Evolutionary conservation across 1,140 invertebrate species (phyloP).

Genomic region (Papilio glaucus): DNA sequence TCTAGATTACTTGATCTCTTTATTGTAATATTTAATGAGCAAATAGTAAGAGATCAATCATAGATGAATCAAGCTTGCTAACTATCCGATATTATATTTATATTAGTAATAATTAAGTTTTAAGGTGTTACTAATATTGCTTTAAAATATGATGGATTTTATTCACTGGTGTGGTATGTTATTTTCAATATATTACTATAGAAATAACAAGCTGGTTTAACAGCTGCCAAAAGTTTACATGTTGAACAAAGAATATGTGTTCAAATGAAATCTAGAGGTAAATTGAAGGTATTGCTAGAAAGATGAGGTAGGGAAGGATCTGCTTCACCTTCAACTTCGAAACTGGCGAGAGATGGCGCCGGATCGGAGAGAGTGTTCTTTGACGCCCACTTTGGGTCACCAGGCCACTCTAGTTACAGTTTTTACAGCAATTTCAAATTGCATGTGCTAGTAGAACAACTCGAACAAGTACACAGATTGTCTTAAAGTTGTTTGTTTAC

Average conservation of each 20-base stretch:
- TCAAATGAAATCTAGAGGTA: not conserved
- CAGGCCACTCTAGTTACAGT: too few relatives aligned
- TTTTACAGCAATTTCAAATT: not conserved
- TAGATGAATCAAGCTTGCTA: not conserved
- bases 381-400: too few relatives aligned
- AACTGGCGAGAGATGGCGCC: too few relatives aligned
- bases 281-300: not conserved
- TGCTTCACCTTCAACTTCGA: too few relatives aligned
- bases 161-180: not conserved
- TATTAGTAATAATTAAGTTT: too few relatives aligned
- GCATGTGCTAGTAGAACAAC: not conserved
- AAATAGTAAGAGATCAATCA: not conserved
- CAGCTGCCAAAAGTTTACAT: not conserved
- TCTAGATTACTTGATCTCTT: slow-evolving; percentile 24
- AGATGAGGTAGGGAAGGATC: not conserved
- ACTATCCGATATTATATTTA: not conserved
- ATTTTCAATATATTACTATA: not conserved
- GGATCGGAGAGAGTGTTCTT: too few relatives aligned
- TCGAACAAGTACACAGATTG: slow-evolving; percentile 1
- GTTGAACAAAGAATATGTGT: not conserved
- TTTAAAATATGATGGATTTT: not conserved
- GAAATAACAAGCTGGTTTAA: not conserved
- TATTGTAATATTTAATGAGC: not conserved
- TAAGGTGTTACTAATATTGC: not conserved
- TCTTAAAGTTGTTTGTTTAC: slow-evolving; percentile 23